Evolutionary conservation across 1,140 invertebrate genomes (phyloP), one percentile per base, ranked within the genome.

Genomic region (Drosophila yakuba): DNA sequence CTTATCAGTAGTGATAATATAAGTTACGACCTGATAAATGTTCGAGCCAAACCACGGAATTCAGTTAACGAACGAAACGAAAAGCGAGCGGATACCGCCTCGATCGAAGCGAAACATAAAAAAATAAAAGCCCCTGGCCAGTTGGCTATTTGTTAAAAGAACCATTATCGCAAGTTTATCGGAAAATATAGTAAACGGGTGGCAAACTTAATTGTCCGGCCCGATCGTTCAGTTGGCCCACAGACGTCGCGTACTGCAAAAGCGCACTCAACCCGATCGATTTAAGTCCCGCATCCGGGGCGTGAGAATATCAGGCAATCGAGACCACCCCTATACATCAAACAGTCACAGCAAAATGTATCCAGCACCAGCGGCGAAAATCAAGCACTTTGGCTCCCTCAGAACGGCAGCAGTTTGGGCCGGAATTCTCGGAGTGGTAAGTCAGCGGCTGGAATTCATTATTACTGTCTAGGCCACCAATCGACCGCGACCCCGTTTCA

Each of bases 31-130:
- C 68, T 72, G 78, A 72, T 81, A 75, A 45, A 61, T 66, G 86
- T 36, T 89, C 76, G 76, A 76, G 60, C 35, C 81, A 73, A 74
- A 68, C 52, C 32, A 43, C 15, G 39, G 15, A 32, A 51, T 78
- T 86, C 76, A 88, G 84, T 88, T 73, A 62, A 55, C 76, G 78
- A 88, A 88, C 83, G 83, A 88, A 79, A 83, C 83, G 83, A 88
- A 88, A 47, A 83, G 72, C 84, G 79, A 88, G 79, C 84, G 72
- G 79, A 88, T 74, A 73, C 63, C 64, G 62, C 52, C 75, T 69
- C 44, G 51, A 69, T 23, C 62, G 8, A 68, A 55, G 15, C 11
- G 41, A 32, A 48, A 43, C 41, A 59, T 44, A 48, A 35, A 59
- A 43, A 77, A 77, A 62, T 66, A 84, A 78, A 60, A 76, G 67